Evolutionary conservation across 2,113 vertebrate species (phyloP).

Genomic region (Crotalus horridus): DNA sequence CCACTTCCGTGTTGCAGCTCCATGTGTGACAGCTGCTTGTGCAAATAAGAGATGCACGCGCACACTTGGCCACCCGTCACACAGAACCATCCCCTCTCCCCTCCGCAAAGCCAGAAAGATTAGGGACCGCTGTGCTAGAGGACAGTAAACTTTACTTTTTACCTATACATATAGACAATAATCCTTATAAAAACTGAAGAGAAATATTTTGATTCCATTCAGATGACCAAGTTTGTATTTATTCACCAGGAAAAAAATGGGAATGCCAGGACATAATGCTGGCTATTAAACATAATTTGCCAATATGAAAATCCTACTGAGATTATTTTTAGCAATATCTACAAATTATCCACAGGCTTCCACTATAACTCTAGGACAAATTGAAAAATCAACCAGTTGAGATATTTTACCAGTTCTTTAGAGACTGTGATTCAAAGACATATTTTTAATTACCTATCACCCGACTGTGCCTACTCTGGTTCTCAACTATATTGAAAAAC

Average conservation of each 20-base stretch:
- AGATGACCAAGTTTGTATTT: background rate
- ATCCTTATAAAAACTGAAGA: background rate
- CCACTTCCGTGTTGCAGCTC: too few relatives aligned
- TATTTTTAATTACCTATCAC: background rate
- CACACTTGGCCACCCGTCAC: too few relatives aligned
- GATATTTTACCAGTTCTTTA: background rate
- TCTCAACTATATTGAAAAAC: background rate
- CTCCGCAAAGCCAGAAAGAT: background rate
- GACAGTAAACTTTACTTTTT: background rate
- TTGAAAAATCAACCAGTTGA: background rate
- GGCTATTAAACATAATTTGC: background rate
- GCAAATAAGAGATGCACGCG: too few relatives aligned
- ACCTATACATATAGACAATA: background rate
- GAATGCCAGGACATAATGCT: background rate
- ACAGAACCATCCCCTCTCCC: background rate
- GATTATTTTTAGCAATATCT: background rate
- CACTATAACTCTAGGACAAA: background rate
- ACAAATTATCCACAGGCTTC: background rate
- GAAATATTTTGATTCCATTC: background rate
- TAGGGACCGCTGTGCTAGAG: background rate
- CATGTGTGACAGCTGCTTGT: too few relatives aligned
- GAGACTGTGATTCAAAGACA: background rate
- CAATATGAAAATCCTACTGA: background rate
- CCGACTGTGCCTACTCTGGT: background rate
- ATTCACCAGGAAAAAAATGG: background rate